Evolutionary conservation across 2,797 vertebrate species (phyloP).

Genomic region (Tympanoctomys barrerae): DNA sequence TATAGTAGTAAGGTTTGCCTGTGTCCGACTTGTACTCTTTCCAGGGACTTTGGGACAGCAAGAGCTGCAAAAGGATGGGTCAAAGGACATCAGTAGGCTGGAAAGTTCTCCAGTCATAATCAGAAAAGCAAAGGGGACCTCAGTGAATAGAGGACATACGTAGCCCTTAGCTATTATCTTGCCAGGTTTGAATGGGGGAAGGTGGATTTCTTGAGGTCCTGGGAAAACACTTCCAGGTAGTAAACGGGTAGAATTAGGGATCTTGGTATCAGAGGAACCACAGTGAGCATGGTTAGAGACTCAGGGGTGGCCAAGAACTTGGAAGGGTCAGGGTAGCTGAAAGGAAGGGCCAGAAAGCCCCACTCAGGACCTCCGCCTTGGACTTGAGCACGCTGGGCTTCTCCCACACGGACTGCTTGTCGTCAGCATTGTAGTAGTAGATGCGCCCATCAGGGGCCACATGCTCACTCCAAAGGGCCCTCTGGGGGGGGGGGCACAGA

Average conservation of each 20-base stretch:
- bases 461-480: constrained; percentile 88
- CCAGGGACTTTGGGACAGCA: constrained; percentile 88
- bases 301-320: constrained; percentile 21
- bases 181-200: constrained; percentile 3
- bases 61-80: constrained; percentile 78
- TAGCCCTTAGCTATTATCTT: constrained; percentile 25
- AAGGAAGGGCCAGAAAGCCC: constrained; percentile 57
- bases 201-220: constrained; percentile 15
- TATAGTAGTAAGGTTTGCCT: constrained; percentile 89
- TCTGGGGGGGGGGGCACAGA: constrained; percentile 80
- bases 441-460: constrained; percentile 87
- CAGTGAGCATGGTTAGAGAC: constrained; percentile 16
- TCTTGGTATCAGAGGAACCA: constrained; percentile 49
- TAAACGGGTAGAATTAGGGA: background rate
- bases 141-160: background rate
- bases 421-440: constrained; percentile 88
- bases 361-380: constrained; percentile 86
- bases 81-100: constrained; percentile 41
- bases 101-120: background rate
- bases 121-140: background rate
- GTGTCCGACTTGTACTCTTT: constrained; percentile 88
- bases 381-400: constrained; percentile 88
- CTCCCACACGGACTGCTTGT: constrained; percentile 89
- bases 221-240: background rate
- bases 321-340: constrained; percentile 58